Evolutionary conservation across 2,113 vertebrate genomes (phyloP).

Genomic region (Steatornis caripensis): DNA sequence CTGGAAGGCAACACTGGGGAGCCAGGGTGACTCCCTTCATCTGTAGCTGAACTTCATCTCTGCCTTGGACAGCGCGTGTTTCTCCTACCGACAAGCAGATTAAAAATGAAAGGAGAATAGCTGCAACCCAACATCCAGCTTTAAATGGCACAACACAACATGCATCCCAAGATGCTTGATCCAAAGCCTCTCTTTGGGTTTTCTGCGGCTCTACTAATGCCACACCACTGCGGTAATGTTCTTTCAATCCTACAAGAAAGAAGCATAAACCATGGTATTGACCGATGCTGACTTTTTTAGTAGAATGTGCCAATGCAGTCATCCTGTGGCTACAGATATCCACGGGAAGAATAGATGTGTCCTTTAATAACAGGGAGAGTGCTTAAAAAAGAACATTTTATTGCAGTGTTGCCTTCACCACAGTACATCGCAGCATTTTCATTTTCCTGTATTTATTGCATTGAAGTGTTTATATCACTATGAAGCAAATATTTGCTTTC

Average conservation of each 20-base stretch:
- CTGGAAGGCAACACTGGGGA: background rate
- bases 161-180: background rate
- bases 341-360: background rate
- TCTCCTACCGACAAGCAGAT: background rate
- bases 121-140: background rate
- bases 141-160: background rate
- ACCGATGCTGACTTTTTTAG: background rate
- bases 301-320: background rate
- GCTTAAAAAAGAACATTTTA: slow-evolving; percentile 41
- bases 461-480: slow-evolving; percentile 46
- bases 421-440: slow-evolving; percentile 36
- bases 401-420: background rate
- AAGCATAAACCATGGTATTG: background rate
- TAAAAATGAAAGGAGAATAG: background rate
- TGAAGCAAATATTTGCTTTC: slow-evolving; percentile 55
- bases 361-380: slow-evolving; percentile 26
- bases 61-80: rapidly evolving
- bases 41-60: background rate
- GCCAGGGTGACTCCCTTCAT: background rate
- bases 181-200: background rate
- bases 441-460: slow-evolving; percentile 52
- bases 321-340: slow-evolving; percentile 14
- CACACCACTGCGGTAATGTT: background rate
- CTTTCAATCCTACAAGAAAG: background rate
- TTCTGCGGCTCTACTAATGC: background rate